A percentile compares a stretch with the other conserved stretches of the same genome.
phyloP scores from a whole-genome alignment of 2,113 vertebrate species.

The Dolichotis patagonum region DNA sequence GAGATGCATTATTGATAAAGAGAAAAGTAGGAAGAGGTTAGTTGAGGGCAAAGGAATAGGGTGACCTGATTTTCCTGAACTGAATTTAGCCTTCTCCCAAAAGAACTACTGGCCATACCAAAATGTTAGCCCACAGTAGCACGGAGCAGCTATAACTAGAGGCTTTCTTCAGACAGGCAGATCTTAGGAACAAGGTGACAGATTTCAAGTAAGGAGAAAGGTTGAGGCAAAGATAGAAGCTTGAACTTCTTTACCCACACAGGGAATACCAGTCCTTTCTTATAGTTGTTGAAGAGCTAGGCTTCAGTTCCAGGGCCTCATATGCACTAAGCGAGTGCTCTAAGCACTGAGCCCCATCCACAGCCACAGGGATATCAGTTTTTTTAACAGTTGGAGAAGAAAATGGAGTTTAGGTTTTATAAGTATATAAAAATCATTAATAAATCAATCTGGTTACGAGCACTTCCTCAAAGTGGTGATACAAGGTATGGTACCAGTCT shows the following conservation, averaged over 20 bases:
- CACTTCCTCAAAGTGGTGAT: background rate
- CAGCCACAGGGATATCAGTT: background rate
- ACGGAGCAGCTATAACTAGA: background rate
- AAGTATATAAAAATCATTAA: background rate
- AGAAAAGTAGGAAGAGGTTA: background rate
- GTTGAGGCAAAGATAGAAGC: background rate
- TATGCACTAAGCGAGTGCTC: background rate
- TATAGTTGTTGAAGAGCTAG: background rate
- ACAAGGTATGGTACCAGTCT: background rate
- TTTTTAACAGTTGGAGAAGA: background rate
- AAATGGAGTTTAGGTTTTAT: background rate
- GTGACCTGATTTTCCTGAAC: background rate
- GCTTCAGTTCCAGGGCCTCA: background rate
- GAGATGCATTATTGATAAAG: background rate
- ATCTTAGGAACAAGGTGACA: background rate
- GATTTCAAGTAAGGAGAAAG: background rate
- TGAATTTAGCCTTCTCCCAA: background rate
- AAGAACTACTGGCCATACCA: background rate
- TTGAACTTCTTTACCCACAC: background rate
- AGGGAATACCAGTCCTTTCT: background rate
- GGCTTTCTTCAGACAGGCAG: background rate
- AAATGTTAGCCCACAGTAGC: background rate
- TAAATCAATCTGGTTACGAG: conserved; percentile 9
- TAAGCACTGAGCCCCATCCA: background rate
- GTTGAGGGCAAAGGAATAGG: background rate